Conservation (phyloP, 1,140 invertebrate genomes). For the Argopecten irradians region DNA sequence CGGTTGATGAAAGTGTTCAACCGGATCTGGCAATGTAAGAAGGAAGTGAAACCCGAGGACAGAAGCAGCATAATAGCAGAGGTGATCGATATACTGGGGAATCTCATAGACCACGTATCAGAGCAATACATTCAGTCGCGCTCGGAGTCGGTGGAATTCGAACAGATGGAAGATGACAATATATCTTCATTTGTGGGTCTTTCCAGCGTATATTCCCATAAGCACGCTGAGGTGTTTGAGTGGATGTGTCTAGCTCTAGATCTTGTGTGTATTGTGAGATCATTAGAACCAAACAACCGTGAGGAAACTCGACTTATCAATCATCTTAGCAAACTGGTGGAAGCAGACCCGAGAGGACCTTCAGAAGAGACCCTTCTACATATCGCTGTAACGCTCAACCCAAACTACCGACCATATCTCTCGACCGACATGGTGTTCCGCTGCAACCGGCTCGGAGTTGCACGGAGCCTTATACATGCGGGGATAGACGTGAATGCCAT, state of each 20-base stretch:
- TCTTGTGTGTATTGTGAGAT: neutral
- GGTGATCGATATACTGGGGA: neutral
- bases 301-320: neutral
- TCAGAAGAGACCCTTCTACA: neutral
- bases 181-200: neutral
- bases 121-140: neutral
- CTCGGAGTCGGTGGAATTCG: neutral
- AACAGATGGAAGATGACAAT: neutral
- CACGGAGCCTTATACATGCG: slow-evolving; percentile 11
- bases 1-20: neutral
- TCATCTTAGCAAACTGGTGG: neutral
- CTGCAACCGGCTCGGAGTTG: neutral
- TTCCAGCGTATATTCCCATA: neutral
- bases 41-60: neutral
- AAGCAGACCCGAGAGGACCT: neutral
- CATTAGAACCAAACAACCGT: neutral
- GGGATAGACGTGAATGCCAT: neutral
- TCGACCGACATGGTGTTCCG: neutral
- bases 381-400: neutral
- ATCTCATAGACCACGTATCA: neutral
- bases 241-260: neutral
- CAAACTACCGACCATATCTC: neutral
- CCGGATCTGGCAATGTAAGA: neutral
- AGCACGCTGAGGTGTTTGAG: slow-evolving; percentile 1
- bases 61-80: neutral